Evolutionary conservation across 1,140 invertebrate genomes (phyloP).

Genomic region (Apocrypta bakeri): DNA sequence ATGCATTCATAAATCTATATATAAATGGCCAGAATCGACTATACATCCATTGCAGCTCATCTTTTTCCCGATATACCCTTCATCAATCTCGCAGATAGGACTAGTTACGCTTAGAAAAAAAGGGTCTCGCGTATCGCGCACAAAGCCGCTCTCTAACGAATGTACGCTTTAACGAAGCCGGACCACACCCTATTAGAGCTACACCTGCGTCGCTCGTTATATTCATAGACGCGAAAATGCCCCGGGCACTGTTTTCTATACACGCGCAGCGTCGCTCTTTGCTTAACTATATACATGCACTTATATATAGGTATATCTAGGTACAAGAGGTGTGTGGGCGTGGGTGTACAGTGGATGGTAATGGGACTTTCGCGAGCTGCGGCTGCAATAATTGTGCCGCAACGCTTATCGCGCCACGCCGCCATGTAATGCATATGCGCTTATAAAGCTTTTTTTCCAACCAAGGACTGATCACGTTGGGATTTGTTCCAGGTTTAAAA

Average conservation of each 20-base stretch:
- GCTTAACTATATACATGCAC: neutral
- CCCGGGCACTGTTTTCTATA: constrained; percentile 50
- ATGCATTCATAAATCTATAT: neutral
- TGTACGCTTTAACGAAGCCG: constrained; percentile 65
- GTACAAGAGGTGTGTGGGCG: constrained; percentile 35
- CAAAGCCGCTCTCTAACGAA: constrained; percentile 50
- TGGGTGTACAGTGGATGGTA: constrained; percentile 43
- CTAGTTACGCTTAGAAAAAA: neutral
- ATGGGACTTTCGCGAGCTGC: constrained; percentile 30
- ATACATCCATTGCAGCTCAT: neutral
- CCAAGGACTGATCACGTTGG: neutral
- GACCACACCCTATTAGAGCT: constrained; percentile 65
- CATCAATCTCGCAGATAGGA: neutral
- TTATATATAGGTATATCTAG: neutral
- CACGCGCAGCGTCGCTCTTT: constrained; percentile 22
- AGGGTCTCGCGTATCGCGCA: neutral
- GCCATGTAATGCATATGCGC: neutral
- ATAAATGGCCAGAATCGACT: neutral
- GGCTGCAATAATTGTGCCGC: constrained; percentile 58
- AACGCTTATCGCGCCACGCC: neutral
- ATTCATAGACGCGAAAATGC: constrained; percentile 57
- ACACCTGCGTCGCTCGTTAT: constrained; percentile 67
- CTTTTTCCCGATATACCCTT: neutral
- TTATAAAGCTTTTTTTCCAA: neutral
- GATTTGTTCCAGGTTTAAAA: neutral